Base-by-base conservation (phyloP, 64 coral and sea anemone genomes). In the Hydrozoanthus tunicans region DNA sequence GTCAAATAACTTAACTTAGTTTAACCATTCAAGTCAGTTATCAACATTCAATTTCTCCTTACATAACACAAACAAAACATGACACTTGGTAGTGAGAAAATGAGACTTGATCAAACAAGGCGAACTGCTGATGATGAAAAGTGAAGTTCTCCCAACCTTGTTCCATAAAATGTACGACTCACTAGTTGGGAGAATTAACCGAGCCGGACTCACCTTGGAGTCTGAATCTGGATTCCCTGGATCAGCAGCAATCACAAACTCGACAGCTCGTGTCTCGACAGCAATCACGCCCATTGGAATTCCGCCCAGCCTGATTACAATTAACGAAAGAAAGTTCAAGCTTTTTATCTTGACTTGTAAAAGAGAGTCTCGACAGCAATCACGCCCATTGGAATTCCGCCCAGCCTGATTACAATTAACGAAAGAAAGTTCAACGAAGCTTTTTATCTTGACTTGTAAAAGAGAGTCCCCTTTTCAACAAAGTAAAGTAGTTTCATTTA, bases 271-370 rank as follows among this genome's bases (percentile, higher is more conserved):
- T 61, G 97, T 99, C 79, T 99, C 97, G 14, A 95, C 97, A 59
- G 97, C 94, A 69, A 99, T 93, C 1, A 99, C 97, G 7, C 97
- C 97, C 92, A 99, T 96, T 1, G 97, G 97, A 82, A 99, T 90
- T 53, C 97, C 97, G 43, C 97, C 97, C 60, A 99, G 53, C n/a
- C n/a, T n/a, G n/a, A n/a, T n/a, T n/a, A n/a, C n/a, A n/a, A n/a
- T n/a, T n/a, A n/a, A n/a, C n/a, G n/a, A n/a, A n/a, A n/a, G n/a
- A n/a, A n/a, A n/a, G n/a, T n/a, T n/a, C n/a, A 20, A 20, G 20
- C 20, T 20, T 20, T 20, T 20, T 20, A 20, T 20, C 20, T 20
- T 20, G 20, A 20, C 20, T 20, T 70, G 14, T 27, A 82, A 76
- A 76, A 71, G 6, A 17, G 5, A 71, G 32, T 43, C 32, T 99